Base-by-base conservation (phyloP, 1,140 invertebrate genomes). In the Diprion similis region DNA sequence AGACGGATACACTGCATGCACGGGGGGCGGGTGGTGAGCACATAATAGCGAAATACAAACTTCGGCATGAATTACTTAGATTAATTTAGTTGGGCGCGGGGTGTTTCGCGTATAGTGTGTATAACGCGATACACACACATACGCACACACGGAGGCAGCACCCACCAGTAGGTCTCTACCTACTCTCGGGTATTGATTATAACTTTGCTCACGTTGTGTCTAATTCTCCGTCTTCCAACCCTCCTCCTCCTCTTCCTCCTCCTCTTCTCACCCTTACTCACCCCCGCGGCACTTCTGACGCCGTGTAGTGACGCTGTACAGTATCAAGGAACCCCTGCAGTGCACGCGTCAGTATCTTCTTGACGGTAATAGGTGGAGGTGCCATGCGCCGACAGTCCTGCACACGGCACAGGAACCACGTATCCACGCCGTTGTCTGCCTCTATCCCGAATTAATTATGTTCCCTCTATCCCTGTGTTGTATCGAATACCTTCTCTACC, bases 281-380 rank as follows among this genome's bases (percentile, higher is more conserved):
- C 70, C 77, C 73, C 70, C 71, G 15, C 71, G 75, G 77, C 77
- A 79, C 73, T 78, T 71, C 71, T 73, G 76, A 76, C 80, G 76
- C 78, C 75, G 77, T 77, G 77, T 71, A 74, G 77, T 37, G 24
- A 37, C 24, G 24, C 24, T 37, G 24, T 37, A 37, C 24, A 37
- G 24, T 37, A 37, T 6, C 24, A 37, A 37, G 24, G 24, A 1
- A 37, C 84, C 82, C 82, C 83, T 84, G 78, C 74, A n/a, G n/a
- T 71, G 68, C 75, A 47, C 68, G 1, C 66, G 64, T 46, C 37
- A 19, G 37, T 59, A 37, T 37, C 24, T 37, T 37, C 24, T 37
- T 37, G 24, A 11, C 46, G n/a, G 46, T 17, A 13, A 66, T 8
- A 24, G 76, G 78, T 80, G 78, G 75, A 81, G 78, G 80, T 76